phyloP scores from a whole-genome alignment of 2,797 vertebrate species.

The Pseudochirops corinnae region DNA sequence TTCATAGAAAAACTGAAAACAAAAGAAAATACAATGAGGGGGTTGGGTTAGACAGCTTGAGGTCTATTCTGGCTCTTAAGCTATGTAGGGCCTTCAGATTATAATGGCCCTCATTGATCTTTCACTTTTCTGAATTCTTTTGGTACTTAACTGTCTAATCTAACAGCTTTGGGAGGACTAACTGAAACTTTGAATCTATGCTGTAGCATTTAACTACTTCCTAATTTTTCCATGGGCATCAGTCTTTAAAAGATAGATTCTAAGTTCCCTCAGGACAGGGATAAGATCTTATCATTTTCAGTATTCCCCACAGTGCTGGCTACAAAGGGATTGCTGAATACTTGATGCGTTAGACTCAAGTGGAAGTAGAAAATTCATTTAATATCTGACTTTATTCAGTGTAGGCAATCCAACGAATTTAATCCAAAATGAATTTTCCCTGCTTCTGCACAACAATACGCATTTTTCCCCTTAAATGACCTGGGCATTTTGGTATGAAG shows the following conservation, averaged over 20 bases:
- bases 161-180: not conserved
- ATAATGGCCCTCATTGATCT: not conserved
- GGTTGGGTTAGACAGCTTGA: not conserved
- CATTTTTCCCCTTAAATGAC: not conserved
- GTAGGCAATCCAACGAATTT: not conserved
- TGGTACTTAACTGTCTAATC: not conserved
- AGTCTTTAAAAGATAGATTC: not conserved
- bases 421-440: not conserved
- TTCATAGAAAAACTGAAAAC: not conserved
- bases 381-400: not conserved
- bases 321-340: not conserved
- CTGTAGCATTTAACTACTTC: not conserved
- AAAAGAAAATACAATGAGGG: not conserved
- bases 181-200: not conserved
- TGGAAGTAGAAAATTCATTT: not conserved
- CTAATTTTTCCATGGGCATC: not conserved
- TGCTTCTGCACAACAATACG: not conserved
- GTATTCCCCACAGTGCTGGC: not conserved
- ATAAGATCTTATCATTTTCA: not conserved
- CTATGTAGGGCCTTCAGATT: not conserved
- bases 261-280: not conserved
- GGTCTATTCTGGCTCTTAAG: not conserved
- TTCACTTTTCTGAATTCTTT: not conserved
- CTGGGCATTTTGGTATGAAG: not conserved
- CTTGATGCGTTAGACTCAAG: not conserved